A percentile compares a stretch with the other conserved stretches of the same genome.
phyloP scores from a whole-genome alignment of 2,888 invertebrate species.

The Dasysyrphus albostriatus region DNA sequence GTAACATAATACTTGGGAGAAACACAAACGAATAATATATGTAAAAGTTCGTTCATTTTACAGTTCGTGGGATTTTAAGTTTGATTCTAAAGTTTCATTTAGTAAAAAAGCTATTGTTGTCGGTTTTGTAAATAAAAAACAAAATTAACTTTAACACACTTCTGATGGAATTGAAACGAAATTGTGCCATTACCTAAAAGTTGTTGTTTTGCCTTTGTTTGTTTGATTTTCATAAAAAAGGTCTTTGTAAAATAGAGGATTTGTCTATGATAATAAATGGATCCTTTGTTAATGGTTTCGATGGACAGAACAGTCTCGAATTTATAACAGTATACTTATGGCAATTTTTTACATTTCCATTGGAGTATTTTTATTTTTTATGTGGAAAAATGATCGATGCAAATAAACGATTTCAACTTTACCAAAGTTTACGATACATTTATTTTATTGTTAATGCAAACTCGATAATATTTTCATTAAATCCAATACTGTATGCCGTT shows the following conservation, averaged over 20 bases:
- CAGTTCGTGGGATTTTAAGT: conserved; percentile 12
- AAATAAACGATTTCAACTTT: too few species aligned
- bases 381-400: too few species aligned
- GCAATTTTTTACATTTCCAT: too few species aligned
- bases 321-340: background rate
- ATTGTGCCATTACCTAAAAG: background rate
- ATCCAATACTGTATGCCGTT: too few species aligned
- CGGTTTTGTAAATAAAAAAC: background rate
- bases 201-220: background rate
- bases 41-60: background rate
- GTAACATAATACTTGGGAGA: conserved; percentile 22
- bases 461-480: too few species aligned
- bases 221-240: background rate
- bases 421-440: too few species aligned
- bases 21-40: conserved; percentile 1
- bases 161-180: background rate
- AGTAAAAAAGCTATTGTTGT: conserved; percentile 12
- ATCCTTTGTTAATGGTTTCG: background rate
- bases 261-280: background rate
- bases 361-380: too few species aligned
- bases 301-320: background rate
- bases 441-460: too few species aligned
- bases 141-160: background rate
- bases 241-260: background rate
- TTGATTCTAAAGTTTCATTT: conserved; percentile 33